Conservation (phyloP, 2,797 vertebrate species). For the Enteromius viviparus region DNA sequence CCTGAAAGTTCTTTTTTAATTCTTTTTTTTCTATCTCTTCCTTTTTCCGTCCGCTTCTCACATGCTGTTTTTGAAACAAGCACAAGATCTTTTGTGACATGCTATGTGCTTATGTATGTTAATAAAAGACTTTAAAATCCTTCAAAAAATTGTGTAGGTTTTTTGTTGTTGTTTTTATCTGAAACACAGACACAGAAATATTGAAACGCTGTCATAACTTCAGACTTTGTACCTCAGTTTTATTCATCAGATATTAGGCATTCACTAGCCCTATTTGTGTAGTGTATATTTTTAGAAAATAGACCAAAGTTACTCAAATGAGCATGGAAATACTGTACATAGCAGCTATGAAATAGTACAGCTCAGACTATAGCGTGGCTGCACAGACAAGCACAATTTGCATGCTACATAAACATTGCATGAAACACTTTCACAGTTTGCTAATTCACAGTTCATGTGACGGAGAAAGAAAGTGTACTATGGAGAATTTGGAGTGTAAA, state of each 20-base stretch:
- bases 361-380: neutral
- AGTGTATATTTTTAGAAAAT: neutral
- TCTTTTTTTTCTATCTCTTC: conserved; percentile 54
- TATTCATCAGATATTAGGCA: conserved; percentile 15
- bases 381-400: conserved; percentile 32
- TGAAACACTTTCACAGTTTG: conserved; percentile 45
- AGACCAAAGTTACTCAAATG: neutral
- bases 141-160: conserved; percentile 36
- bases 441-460: conserved; percentile 35
- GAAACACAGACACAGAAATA: neutral
- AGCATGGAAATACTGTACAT: conserved; percentile 19
- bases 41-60: conserved; percentile 66
- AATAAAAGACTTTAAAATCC: conserved; percentile 87
- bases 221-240: conserved; percentile 6
- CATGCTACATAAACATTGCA: conserved; percentile 48
- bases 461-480: conserved; percentile 8
- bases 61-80: conserved; percentile 83
- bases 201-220: neutral
- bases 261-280: conserved; percentile 14
- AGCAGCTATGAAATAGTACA: conserved; percentile 40
- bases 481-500: neutral
- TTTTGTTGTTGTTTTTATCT: neutral
- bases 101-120: conserved; percentile 88
- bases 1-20: conserved; percentile 60
- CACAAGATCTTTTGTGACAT: conserved; percentile 89